A percentile compares a stretch with the other conserved stretches of the same genome.
Evolutionary conservation across 1,140 invertebrate species (phyloP).

Genomic region (Sarcophaga peregrina): DNA sequence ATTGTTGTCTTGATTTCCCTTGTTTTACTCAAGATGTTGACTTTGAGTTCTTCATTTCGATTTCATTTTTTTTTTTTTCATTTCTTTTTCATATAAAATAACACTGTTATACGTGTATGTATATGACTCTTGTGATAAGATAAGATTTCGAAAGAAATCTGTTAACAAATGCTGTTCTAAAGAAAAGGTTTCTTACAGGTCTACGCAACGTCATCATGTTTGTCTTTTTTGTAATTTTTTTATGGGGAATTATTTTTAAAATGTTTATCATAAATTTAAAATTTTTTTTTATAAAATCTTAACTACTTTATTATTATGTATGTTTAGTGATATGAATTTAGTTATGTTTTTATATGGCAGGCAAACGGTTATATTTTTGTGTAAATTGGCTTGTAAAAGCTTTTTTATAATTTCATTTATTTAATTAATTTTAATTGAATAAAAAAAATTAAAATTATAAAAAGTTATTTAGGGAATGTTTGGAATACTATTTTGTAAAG

Average conservation of each 20-base stretch:
- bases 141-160: not conserved
- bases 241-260: not conserved
- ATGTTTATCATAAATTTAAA: not conserved
- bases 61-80: too few relatives aligned
- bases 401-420: too few relatives aligned
- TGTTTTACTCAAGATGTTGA: too few relatives aligned
- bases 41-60: too few relatives aligned
- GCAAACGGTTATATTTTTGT: not conserved
- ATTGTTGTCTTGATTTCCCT: too few relatives aligned
- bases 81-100: too few relatives aligned
- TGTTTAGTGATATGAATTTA: slow-evolving; percentile 6
- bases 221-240: not conserved
- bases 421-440: not conserved
- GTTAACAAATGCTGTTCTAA: not conserved
- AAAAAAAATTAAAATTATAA: not conserved
- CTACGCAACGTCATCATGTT: not conserved
- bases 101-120: not conserved
- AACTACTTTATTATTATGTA: slow-evolving; percentile 1
- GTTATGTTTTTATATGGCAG: not conserved
- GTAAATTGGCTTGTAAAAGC: not conserved
- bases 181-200: not conserved
- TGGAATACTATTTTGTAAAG: not conserved
- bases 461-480: not conserved
- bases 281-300: not conserved
- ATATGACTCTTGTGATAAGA: slow-evolving; percentile 19